A percentile compares a stretch with the other conserved stretches of the same genome.
phyloP scores from a whole-genome alignment of 2,113 vertebrate genomes.

The Psammodynastes pulverulentus region DNA sequence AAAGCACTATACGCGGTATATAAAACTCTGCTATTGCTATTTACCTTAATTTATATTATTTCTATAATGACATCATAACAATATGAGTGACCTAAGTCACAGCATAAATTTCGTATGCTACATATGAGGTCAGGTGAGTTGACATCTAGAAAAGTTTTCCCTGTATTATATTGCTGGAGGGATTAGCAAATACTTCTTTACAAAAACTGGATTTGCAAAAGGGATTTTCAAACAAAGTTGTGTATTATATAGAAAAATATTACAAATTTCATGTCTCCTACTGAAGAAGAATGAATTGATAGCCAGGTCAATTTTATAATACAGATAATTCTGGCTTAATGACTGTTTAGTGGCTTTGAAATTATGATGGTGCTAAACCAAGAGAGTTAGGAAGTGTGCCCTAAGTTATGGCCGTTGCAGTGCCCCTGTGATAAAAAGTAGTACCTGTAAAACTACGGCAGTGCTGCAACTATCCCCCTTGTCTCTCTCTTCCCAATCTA shows the following conservation, averaged over 20 bases:
- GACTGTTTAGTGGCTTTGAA: no score
- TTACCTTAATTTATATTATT: not conserved
- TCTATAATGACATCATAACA: not conserved
- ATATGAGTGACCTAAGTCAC: not conserved
- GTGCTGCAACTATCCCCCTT: no score
- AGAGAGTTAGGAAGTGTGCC: no score
- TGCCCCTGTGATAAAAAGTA: no score
- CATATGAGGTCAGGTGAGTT: not conserved
- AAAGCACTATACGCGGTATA: no score
- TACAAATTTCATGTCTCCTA: not conserved
- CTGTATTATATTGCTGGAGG: slow-evolving; percentile 34
- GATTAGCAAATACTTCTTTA: slow-evolving; percentile 42
- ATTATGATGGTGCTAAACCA: no score
- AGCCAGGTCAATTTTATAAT: not conserved
- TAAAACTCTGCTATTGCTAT: no score
- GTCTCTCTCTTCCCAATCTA: no score
- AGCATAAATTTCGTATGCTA: not conserved
- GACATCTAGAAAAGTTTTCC: slow-evolving; percentile 21
- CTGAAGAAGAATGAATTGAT: not conserved
- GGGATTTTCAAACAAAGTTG: not conserved
- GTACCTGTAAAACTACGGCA: no score
- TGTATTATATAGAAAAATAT: not conserved
- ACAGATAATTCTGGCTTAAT: no score
- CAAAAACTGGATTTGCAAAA: slow-evolving; percentile 38
- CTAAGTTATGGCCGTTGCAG: no score